A percentile compares a stretch with the other conserved stretches of the same genome.
These are phyloP conservation scores for Eremophila alpestris DNA, from an alignment of 2,797 vertebrate species.

Conservation along the genomic window DNA sequence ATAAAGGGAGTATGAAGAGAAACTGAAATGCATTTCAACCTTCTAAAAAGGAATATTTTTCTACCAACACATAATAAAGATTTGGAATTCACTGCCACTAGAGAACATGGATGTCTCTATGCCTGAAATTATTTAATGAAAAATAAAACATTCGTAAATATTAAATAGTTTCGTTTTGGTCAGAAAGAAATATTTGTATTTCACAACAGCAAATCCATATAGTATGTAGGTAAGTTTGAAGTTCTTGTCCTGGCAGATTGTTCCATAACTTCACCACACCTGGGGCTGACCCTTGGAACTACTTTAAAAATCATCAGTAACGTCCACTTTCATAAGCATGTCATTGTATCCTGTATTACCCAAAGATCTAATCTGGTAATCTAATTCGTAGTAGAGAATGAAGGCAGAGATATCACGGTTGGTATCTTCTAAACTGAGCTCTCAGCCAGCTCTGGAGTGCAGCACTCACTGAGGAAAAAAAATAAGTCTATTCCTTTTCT, in stretches of 20 bases:
- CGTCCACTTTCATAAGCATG: background rate
- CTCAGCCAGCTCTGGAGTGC: background rate
- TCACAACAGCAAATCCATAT: background rate
- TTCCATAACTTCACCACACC: background rate
- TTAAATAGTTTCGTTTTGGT: background rate
- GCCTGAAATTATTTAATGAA: background rate
- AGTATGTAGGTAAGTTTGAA: background rate
- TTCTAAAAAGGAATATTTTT: conserved; percentile 28
- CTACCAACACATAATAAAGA: conserved; percentile 23
- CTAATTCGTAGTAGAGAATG: background rate
- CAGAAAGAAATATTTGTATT: background rate
- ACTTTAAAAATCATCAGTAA: background rate
- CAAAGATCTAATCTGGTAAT: conserved; percentile 12
- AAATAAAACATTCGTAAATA: background rate
- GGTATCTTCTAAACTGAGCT: background rate
- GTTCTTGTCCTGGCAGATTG: background rate
- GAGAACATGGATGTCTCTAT: background rate
- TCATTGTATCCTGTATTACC: background rate
- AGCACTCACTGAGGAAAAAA: background rate
- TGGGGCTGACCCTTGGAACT: background rate
- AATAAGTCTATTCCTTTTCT: background rate
- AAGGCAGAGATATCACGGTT: background rate
- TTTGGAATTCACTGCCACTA: background rate
- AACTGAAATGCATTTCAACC: background rate
- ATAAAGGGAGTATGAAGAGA: conserved; percentile 8